Evolutionary conservation across 30 jellyfish, hydroid and myxozoan species (phyloP).

Genomic region (Catostylus mosaicus): DNA sequence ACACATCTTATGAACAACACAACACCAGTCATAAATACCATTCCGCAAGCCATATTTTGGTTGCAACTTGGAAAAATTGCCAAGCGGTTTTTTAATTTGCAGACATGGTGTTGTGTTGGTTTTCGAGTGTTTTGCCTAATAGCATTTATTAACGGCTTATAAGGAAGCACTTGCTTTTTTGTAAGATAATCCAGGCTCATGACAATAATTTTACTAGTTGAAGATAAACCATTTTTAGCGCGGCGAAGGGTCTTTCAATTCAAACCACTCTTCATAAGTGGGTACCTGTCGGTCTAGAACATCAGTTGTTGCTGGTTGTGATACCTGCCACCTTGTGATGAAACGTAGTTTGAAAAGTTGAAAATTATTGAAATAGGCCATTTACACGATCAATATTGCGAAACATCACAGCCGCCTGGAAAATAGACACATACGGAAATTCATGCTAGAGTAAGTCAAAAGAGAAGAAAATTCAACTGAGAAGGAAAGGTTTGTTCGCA

Average conservation of each 20-base stretch:
- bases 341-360: neutral
- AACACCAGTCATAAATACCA: too few species aligned
- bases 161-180: neutral
- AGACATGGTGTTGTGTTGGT: neutral
- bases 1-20: too few species aligned
- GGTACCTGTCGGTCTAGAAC: slow-evolving; percentile 10
- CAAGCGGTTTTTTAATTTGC: neutral
- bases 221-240: too few species aligned
- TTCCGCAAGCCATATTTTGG: neutral
- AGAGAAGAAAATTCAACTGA: neutral
- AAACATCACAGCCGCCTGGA: neutral
- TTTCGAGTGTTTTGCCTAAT: neutral
- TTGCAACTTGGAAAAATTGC: neutral
- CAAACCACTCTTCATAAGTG: neutral
- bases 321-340: slow-evolving; percentile 11
- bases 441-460: neutral
- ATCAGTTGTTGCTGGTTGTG: slow-evolving; percentile 1
- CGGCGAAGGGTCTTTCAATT: too few species aligned
- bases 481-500: neutral
- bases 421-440: neutral
- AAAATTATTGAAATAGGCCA: neutral
- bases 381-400: neutral
- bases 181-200: too few species aligned
- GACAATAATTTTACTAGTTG: too few species aligned
- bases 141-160: neutral